These are phyloP conservation scores for Alethe diademata DNA, from an alignment of 2,113 vertebrate genomes.

Conservation along the genomic window DNA sequence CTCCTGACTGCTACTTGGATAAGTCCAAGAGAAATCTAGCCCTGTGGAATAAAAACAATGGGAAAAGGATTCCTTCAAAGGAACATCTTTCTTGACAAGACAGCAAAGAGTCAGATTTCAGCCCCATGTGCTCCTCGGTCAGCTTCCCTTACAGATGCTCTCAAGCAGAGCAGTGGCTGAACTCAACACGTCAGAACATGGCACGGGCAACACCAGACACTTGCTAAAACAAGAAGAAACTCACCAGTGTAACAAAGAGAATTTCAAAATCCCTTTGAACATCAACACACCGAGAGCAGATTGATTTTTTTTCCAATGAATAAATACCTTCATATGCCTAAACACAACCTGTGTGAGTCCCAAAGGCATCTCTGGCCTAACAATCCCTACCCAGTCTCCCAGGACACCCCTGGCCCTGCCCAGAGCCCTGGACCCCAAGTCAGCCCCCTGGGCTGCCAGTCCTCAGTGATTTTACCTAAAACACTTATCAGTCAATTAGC, in stretches of 20 bases:
- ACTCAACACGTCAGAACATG: background rate
- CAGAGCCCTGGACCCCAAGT: background rate
- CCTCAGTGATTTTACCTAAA: background rate
- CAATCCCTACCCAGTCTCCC: background rate
- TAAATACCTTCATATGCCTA: background rate
- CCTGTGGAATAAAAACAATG: background rate
- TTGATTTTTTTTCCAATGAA: background rate
- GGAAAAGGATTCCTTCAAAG: background rate
- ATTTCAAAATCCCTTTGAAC: background rate
- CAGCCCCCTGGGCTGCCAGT: background rate
- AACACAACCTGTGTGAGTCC: rapidly evolving
- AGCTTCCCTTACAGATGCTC: background rate
- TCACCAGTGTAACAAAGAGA: background rate
- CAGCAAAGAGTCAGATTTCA: background rate
- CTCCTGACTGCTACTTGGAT: background rate
- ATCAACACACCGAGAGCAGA: background rate
- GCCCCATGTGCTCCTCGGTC: background rate
- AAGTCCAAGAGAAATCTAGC: background rate
- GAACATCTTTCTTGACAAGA: background rate
- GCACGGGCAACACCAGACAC: background rate
- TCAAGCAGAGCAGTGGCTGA: background rate
- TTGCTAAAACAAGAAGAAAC: background rate
- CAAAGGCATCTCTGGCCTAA: background rate
- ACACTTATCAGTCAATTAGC: background rate
- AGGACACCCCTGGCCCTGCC: background rate